These are phyloP conservation scores for Tenualosa ilisha DNA, from an alignment of 2,797 vertebrate genomes.

Conservation along the genomic window DNA sequence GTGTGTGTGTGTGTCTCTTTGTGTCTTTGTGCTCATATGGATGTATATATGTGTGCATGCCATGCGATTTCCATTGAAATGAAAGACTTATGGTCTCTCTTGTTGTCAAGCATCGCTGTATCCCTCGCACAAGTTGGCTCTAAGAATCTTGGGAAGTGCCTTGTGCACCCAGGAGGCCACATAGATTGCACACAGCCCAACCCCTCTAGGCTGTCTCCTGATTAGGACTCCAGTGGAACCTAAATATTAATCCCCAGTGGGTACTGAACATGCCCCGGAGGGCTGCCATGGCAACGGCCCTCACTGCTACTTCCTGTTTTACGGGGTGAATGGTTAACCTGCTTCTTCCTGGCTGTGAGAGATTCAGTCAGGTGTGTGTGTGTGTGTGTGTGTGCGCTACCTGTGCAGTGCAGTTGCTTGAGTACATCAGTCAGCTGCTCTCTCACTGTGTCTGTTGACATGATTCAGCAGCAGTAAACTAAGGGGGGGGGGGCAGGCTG, in stretches of 20 bases:
- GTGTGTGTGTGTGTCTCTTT: slow-evolving; percentile 64
- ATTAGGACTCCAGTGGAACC: not conserved
- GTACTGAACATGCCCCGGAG: not conserved
- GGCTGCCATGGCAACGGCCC: not conserved
- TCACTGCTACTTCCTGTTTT: not conserved
- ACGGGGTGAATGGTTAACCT: not conserved
- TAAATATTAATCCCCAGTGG: not conserved
- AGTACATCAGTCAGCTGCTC: not conserved
- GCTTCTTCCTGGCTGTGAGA: not conserved
- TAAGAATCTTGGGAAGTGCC: too few species aligned
- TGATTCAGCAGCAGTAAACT: not conserved
- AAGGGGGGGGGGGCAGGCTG: not conserved
- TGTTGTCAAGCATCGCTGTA: not conserved
- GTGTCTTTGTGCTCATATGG: not conserved
- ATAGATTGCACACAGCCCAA: not conserved
- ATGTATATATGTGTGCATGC: not conserved
- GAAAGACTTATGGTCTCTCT: too few species aligned
- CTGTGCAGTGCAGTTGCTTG: not conserved
- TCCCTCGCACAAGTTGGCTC: too few species aligned
- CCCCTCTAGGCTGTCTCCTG: not conserved
- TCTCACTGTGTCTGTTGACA: slow-evolving; percentile 1
- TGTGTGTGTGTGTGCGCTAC: not conserved
- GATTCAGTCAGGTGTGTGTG: too few species aligned
- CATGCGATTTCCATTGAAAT: too few species aligned
- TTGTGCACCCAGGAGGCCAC: too few species aligned